Evolutionary conservation across 1,140 invertebrate genomes (phyloP).

Genomic region (Brachionus paranguensis): DNA sequence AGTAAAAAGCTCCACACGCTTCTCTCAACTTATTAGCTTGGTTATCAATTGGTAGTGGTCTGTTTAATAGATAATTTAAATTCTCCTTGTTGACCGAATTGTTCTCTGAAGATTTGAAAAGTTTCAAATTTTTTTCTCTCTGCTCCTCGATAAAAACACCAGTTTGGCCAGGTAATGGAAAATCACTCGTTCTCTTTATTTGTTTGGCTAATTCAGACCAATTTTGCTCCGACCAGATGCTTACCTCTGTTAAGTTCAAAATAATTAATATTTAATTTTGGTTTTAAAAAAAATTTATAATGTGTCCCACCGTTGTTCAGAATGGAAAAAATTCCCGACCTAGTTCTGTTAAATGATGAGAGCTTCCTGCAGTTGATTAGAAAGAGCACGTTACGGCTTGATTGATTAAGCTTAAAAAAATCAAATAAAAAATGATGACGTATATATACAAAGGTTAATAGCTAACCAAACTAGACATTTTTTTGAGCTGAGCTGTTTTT

Average conservation of each 20-base stretch:
- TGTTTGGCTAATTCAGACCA: slow-evolving; percentile 35
- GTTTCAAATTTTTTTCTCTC: neutral
- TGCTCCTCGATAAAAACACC: neutral
- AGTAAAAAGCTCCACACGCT: slow-evolving; percentile 26
- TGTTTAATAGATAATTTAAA: neutral
- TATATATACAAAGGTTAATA: neutral
- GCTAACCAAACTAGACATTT: slow-evolving; percentile 15
- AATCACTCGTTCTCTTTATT: neutral
- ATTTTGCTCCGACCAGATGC: slow-evolving; percentile 29
- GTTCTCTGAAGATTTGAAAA: neutral
- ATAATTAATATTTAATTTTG: neutral
- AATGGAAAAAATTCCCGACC: neutral
- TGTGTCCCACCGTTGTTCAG: neutral
- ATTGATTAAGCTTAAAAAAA: slow-evolving; percentile 18
- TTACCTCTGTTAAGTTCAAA: neutral
- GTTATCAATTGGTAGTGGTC: neutral
- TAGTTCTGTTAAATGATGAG: slow-evolving; percentile 6
- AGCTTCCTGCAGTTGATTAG: slow-evolving; percentile 1
- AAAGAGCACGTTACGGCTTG: neutral
- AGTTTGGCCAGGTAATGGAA: slow-evolving; percentile 32
- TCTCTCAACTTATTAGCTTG: neutral
- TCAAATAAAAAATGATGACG: neutral
- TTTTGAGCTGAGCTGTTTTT: neutral
- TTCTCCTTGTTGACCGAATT: neutral
- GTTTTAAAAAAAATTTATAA: neutral